Evolutionary conservation across 2,888 invertebrate species (phyloP).

Genomic region (Frankliniella fusca): DNA sequence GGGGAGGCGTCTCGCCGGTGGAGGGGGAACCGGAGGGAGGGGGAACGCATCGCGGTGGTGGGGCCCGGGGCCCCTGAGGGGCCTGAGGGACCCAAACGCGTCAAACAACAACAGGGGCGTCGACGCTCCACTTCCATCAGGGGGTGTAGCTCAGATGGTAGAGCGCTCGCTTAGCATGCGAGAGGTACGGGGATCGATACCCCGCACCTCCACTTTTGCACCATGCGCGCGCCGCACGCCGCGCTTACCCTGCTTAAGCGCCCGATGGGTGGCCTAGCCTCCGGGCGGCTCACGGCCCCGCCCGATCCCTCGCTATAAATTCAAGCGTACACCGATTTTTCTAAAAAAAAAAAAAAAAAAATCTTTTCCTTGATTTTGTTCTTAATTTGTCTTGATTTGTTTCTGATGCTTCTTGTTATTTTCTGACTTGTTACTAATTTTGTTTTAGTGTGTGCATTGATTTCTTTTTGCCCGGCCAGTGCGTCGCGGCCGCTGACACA

Average conservation of each 20-base stretch:
- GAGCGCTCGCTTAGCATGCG: conserved; percentile 57
- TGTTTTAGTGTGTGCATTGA: too few relatives aligned
- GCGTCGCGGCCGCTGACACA: too few relatives aligned
- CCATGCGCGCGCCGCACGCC: neutral
- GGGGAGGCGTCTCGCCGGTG: neutral
- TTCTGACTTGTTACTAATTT: too few relatives aligned
- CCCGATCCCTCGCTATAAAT: too few relatives aligned
- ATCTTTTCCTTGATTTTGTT: too few relatives aligned
- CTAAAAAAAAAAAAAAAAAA: too few relatives aligned
- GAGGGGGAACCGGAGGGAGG: neutral
- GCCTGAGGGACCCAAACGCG: neutral
- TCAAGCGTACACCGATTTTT: too few relatives aligned
- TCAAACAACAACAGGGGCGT: neutral
- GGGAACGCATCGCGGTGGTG: neutral
- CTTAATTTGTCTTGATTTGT: too few relatives aligned
- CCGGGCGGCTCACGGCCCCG: neutral
- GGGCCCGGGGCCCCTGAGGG: neutral
- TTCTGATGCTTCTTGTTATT: too few relatives aligned
- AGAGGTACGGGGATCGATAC: conserved; percentile 57
- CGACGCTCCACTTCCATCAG: conserved; percentile 20
- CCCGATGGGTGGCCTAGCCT: neutral
- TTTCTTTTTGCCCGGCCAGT: too few relatives aligned
- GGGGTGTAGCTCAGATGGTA: conserved; percentile 54
- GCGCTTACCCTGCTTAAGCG: neutral
- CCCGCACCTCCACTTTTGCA: conserved; percentile 44